Conservation (phyloP, 2,888 invertebrate genomes). For the Drosophila lutescens region DNA sequence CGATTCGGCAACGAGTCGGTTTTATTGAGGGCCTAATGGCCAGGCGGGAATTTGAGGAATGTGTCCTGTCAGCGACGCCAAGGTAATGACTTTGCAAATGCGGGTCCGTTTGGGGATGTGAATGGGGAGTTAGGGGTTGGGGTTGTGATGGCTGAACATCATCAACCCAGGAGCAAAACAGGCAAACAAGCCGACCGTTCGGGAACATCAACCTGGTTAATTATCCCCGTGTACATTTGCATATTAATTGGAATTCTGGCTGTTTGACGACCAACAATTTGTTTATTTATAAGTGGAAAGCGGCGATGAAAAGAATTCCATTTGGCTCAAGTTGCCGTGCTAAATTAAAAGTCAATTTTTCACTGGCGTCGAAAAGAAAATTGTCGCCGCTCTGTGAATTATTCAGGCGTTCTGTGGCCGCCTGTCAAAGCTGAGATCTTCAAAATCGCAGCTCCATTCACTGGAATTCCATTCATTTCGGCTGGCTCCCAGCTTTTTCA, state of each 20-base stretch:
- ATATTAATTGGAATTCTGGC: constrained; percentile 65
- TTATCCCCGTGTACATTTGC: constrained; percentile 54
- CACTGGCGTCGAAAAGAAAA: constrained; percentile 38
- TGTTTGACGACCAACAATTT: constrained; percentile 56
- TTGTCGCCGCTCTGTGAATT: constrained; percentile 51
- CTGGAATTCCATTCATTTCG: constrained; percentile 26
- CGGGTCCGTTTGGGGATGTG: constrained; percentile 11
- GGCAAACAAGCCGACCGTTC: constrained; percentile 13
- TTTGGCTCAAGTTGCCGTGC: constrained; percentile 34
- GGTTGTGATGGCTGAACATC: constrained; percentile 3
- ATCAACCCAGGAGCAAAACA: not conserved
- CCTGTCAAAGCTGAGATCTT: constrained; percentile 43
- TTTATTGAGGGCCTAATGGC: constrained; percentile 33
- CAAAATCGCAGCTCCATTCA: constrained; percentile 47
- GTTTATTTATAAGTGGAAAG: constrained; percentile 53
- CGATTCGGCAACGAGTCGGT: constrained; percentile 33
- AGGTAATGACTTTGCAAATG: constrained; percentile 43
- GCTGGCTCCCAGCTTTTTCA: constrained; percentile 62
- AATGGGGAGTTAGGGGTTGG: not conserved
- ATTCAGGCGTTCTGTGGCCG: constrained; percentile 61
- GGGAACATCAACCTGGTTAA: constrained; percentile 29
- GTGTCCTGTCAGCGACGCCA: constrained; percentile 32
- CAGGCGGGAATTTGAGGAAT: constrained; percentile 14
- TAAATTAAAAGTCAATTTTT: constrained; percentile 58
- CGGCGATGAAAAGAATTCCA: constrained; percentile 7